Percentiles rank a stretch among this genome's conserved stretches.
phyloP scores from a whole-genome alignment of 2,797 vertebrate species.

The Sphenodon punctatus region DNA sequence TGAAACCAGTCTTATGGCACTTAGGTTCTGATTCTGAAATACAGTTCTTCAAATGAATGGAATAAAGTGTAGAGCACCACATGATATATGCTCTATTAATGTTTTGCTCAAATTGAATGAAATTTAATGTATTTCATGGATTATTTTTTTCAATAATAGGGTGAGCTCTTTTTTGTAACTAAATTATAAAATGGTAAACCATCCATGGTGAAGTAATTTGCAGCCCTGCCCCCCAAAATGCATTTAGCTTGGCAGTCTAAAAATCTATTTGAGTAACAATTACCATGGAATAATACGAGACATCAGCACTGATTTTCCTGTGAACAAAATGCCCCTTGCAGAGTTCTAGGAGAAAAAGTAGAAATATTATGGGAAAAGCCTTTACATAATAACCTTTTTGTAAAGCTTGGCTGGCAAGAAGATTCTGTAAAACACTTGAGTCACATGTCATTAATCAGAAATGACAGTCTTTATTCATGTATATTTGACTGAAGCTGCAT shows the following conservation, averaged over 20 bases:
- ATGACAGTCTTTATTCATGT: constrained; percentile 89
- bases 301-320: constrained; percentile 39
- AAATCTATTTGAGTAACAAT: constrained; percentile 39
- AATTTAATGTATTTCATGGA: constrained; percentile 57
- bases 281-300: constrained; percentile 55
- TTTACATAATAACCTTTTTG: constrained; percentile 81
- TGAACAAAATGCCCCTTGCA: constrained; percentile 47
- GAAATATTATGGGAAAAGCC: constrained; percentile 70
- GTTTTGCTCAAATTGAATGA: constrained; percentile 56
- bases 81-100: constrained; percentile 31
- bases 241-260: constrained; percentile 33
- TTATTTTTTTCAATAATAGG: constrained; percentile 47
- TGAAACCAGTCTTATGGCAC: too few relatives aligned
- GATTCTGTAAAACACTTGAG: constrained; percentile 78
- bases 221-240: constrained; percentile 52
- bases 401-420: constrained; percentile 78
- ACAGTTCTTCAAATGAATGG: too few relatives aligned
- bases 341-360: constrained; percentile 62
- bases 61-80: too few relatives aligned
- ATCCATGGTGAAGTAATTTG: constrained; percentile 47
- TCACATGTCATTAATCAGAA: constrained; percentile 90
- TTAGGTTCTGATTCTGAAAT: too few relatives aligned
- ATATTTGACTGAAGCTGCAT: constrained; percentile 87
- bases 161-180: constrained; percentile 52
- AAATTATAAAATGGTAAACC: constrained; percentile 58